A percentile compares a stretch with the other conserved stretches of the same genome.
phyloP scores from a whole-genome alignment of 2,113 vertebrate genomes.

The Tonatia bakeri region DNA sequence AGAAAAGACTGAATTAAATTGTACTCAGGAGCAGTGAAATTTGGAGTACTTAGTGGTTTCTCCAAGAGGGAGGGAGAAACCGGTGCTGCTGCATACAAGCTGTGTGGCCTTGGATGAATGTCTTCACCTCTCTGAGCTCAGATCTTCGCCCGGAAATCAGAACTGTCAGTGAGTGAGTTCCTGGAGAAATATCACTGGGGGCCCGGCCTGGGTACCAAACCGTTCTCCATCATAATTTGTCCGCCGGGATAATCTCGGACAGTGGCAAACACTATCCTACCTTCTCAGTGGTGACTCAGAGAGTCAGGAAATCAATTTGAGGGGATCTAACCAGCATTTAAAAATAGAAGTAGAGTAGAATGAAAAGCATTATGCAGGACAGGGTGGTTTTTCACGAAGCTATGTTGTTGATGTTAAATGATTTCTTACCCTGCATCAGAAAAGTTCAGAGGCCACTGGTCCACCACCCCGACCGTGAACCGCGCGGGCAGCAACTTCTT shows the following conservation, averaged over 20 bases:
- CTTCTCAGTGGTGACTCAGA: neutral
- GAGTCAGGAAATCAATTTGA: neutral
- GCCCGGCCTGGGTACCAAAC: neutral
- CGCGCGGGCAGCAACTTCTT: rapidly evolving
- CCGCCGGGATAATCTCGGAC: neutral
- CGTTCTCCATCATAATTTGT: neutral
- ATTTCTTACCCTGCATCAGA: neutral
- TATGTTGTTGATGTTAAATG: neutral
- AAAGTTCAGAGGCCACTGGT: neutral
- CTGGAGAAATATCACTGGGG: neutral
- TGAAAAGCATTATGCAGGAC: neutral
- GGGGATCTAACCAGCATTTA: neutral
- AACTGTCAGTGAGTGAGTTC: neutral
- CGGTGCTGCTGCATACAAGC: neutral
- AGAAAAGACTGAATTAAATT: neutral
- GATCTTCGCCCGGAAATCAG: neutral
- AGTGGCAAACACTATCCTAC: neutral
- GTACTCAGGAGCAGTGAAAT: neutral
- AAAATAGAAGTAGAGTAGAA: neutral
- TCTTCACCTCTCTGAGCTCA: neutral
- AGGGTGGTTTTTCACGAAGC: neutral
- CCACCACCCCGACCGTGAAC: rapidly evolving
- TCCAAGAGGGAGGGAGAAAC: neutral
- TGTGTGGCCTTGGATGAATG: neutral
- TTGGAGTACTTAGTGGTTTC: neutral